Conservation (phyloP, 2,113 vertebrate genomes). For the Parotia lawesii region DNA sequence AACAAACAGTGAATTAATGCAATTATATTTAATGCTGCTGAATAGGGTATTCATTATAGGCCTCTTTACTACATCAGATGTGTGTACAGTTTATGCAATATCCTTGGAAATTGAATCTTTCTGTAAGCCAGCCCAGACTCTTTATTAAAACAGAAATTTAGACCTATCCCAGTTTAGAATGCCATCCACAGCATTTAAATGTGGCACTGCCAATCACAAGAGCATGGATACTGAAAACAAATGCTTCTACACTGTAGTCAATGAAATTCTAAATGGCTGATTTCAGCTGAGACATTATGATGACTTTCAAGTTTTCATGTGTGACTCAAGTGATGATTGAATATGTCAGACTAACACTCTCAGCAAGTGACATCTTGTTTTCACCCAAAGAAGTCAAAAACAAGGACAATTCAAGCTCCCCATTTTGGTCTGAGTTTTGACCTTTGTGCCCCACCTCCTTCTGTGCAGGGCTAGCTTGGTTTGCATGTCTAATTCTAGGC, state of each 20-base stretch:
- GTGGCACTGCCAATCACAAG: neutral
- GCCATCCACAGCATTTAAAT: neutral
- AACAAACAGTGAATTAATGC: constrained; percentile 10
- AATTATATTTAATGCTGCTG: neutral
- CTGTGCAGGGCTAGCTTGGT: neutral
- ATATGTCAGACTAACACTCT: neutral
- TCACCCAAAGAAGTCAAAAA: neutral
- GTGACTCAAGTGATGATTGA: neutral
- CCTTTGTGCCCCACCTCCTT: neutral
- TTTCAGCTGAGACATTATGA: neutral
- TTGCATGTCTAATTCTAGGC: neutral
- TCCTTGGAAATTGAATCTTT: neutral
- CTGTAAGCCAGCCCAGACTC: neutral
- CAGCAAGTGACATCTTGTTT: neutral
- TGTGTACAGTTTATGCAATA: neutral
- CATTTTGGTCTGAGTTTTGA: neutral
- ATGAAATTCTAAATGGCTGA: neutral
- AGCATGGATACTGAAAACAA: neutral
- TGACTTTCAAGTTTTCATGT: neutral
- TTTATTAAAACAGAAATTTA: neutral
- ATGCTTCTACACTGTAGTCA: neutral
- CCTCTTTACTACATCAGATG: neutral
- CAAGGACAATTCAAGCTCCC: neutral
- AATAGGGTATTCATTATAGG: neutral
- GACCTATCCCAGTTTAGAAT: neutral